A percentile compares a stretch with the other conserved stretches of the same genome.
Evolutionary conservation across 2,888 invertebrate species (phyloP).

Genomic region (Boloria euphrosyne): DNA sequence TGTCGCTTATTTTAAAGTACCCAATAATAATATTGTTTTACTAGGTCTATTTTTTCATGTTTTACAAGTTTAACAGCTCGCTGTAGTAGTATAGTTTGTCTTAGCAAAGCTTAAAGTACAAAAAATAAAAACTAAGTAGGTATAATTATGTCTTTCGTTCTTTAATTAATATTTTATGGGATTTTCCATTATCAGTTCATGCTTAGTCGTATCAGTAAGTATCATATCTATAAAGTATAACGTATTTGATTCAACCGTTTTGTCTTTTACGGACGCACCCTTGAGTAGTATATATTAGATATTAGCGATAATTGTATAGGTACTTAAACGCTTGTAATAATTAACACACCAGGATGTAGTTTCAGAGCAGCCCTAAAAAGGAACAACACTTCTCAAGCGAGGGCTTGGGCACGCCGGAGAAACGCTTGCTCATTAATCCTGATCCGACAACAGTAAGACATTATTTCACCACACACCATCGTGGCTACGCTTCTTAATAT

Average conservation of each 20-base stretch:
- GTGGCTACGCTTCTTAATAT: constrained; percentile 35
- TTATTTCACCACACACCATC: constrained; percentile 33
- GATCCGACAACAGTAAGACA: constrained; percentile 78
- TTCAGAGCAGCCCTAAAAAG: constrained; percentile 78
- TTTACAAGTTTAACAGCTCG: background rate
- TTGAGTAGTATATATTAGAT: background rate
- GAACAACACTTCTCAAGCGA: constrained; percentile 76
- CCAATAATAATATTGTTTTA: background rate
- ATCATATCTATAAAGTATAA: background rate
- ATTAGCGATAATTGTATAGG: constrained; percentile 7
- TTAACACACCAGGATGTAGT: constrained; percentile 69
- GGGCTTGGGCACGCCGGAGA: constrained; percentile 74
- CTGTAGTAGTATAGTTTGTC: constrained; percentile 5
- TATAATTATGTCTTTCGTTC: background rate
- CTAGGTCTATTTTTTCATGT: background rate
- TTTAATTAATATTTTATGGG: background rate
- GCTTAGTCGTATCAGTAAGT: background rate
- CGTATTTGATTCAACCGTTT: background rate
- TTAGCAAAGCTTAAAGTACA: background rate
- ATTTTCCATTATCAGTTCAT: background rate
- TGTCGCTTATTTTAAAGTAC: background rate
- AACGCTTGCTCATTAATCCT: constrained; percentile 79
- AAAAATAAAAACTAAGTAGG: background rate
- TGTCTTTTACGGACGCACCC: constrained; percentile 2
- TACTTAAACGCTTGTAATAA: constrained; percentile 47